A percentile compares a stretch with the other conserved stretches of the same genome.
These are phyloP conservation scores for Crambe crambe DNA, from an alignment of 37 sponge, comb jelly and placozoan genomes.

Conservation along the genomic window DNA sequence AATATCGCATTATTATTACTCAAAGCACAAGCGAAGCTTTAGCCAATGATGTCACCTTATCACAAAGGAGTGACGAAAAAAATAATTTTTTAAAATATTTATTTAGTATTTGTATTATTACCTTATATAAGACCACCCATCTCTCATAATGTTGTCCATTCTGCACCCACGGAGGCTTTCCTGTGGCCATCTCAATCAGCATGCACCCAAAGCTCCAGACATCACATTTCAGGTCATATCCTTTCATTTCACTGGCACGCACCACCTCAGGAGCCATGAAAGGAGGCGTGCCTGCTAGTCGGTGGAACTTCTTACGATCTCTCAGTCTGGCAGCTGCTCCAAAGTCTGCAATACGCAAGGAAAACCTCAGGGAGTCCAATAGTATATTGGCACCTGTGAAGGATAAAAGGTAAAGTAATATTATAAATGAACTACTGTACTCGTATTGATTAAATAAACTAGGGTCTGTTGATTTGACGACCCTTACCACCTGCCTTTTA, in stretches of 20 bases:
- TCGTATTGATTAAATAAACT: background rate
- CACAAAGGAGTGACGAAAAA: no score
- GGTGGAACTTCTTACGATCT: background rate
- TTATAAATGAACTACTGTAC: background rate
- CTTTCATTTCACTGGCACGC: background rate
- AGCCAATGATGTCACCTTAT: no score
- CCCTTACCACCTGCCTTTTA: constrained; percentile 5
- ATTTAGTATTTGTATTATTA: background rate
- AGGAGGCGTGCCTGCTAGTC: constrained; percentile 2
- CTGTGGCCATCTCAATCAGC: constrained; percentile 2
- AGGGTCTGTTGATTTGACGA: background rate
- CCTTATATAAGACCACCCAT: background rate
- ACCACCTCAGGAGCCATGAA: constrained; percentile 11
- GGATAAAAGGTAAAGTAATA: background rate
- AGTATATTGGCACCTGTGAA: constrained; percentile 1
- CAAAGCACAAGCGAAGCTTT: no score
- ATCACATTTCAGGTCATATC: background rate
- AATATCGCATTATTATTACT: background rate
- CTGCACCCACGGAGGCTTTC: background rate
- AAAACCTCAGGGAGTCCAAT: background rate
- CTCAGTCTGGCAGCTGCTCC: background rate
- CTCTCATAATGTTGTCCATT: background rate
- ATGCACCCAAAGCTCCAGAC: constrained; percentile 4
- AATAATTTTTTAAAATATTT: no score
- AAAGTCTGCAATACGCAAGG: background rate